Conservation (phyloP, 2,113 vertebrate species). For the Scolopax mira region DNA sequence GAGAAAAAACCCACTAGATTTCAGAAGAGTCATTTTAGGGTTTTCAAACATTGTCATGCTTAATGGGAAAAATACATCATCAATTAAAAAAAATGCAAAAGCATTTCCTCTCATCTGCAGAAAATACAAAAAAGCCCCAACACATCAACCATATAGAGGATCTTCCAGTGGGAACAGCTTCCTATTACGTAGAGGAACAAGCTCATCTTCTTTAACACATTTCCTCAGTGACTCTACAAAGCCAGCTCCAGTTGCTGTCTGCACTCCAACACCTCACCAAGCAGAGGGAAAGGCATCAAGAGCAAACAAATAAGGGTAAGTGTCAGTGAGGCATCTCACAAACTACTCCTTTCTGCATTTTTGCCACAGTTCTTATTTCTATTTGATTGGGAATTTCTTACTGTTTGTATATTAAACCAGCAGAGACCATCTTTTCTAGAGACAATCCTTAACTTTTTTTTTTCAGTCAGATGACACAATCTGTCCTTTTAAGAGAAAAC, state of each 20-base stretch:
- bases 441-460: not conserved
- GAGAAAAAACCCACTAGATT: not conserved
- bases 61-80: not conserved
- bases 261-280: not conserved
- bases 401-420: not conserved
- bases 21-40: not conserved
- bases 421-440: not conserved
- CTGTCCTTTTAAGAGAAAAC: not conserved
- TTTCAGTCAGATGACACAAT: not conserved
- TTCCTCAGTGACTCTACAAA: not conserved
- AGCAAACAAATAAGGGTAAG: not conserved
- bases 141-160: not conserved
- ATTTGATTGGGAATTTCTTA: not conserved
- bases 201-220: not conserved
- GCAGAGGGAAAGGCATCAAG: not conserved
- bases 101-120: not conserved
- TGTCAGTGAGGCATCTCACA: not conserved
- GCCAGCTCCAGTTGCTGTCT: not conserved
- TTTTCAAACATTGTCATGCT: not conserved
- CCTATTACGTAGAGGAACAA: not conserved
- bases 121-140: not conserved
- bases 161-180: not conserved
- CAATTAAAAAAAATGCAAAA: not conserved
- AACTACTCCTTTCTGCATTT: not conserved
- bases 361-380: not conserved